Base-by-base conservation (phyloP, 92 coral and sea anemone genomes). In the Scolanthus callimorphus region DNA sequence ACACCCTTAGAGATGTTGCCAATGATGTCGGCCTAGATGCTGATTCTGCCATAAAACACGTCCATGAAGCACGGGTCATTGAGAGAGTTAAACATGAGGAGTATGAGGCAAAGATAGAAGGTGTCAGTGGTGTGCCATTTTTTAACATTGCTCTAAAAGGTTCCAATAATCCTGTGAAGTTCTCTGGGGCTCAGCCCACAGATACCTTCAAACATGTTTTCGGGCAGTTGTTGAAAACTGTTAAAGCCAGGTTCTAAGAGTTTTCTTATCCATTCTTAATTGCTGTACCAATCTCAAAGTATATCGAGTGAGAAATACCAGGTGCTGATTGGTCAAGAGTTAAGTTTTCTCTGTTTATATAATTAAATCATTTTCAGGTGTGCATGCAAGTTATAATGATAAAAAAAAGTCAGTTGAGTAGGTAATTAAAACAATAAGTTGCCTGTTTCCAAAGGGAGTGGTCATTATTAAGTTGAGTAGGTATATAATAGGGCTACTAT, bases 111-210 rank as follows among this genome's bases (percentile, higher is more conserved):
- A 52, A 24, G 2, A 50, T 37, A 9, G 65, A 78, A 19, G 96
- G 96, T 0, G 83, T 92, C 11, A 28, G 51, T 54, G 98, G 96
- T 15, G 98, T 92, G 11, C 98, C 98, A 2, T 59, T 67, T 76
- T 88, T 92, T 56, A 79, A 65, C 23, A 77, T 88, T 20, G 75
- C 37, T 27, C 63, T 84, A 25, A 65, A 77, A 57, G 86, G 90
- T 1, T 27, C 45, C 13, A 69, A 62, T 65, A 73, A 49, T 4
- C 53, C 46, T 34, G 74, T 78, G 13, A 65, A 82, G 23, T 92
- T 92, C 48, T 92, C 98, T 4, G 98, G 98, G 3, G 98, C 98
- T 0, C 98, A 92, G 31, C 94, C 98, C 17, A 69, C 96, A 1
- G 90, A 77, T 2, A 77, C 81, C 11, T 79, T 88, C 58, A 55